phyloP scores from a whole-genome alignment of 2,888 invertebrate genomes.

The Hypolimnas misippus region DNA sequence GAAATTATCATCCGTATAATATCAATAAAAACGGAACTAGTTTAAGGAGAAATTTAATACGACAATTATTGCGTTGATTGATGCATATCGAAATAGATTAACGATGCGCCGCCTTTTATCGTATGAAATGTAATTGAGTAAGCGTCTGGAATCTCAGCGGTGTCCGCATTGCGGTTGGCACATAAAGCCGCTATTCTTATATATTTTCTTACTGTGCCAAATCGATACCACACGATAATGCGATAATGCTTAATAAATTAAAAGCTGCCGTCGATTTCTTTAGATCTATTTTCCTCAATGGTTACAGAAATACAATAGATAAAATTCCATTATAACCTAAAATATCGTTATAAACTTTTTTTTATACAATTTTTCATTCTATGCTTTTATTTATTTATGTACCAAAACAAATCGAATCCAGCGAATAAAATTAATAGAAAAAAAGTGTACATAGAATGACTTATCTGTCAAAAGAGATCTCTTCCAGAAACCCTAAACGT shows the following conservation, averaged over 20 bases:
- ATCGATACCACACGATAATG: slow-evolving; percentile 25
- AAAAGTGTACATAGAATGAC: too few species aligned
- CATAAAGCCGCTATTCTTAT: slow-evolving; percentile 28
- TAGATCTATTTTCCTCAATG: neutral
- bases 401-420: too few species aligned
- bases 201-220: slow-evolving; percentile 26
- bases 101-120: slow-evolving; percentile 5
- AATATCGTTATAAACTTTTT: neutral
- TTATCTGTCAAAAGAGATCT: too few species aligned
- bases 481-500: too few species aligned
- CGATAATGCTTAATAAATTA: slow-evolving; percentile 10
- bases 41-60: neutral
- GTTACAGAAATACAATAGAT: too few species aligned
- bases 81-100: slow-evolving; percentile 6
- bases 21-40: neutral
- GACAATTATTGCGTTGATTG: neutral
- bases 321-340: neutral
- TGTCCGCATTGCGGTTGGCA: slow-evolving; percentile 42
- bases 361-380: too few species aligned
- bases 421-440: too few species aligned
- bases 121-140: slow-evolving; percentile 28
- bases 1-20: neutral
- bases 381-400: too few species aligned
- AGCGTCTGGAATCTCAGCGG: slow-evolving; percentile 27
- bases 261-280: neutral